Base-by-base conservation (phyloP, 2,888 invertebrate species). In the Leptopilina myrica region DNA sequence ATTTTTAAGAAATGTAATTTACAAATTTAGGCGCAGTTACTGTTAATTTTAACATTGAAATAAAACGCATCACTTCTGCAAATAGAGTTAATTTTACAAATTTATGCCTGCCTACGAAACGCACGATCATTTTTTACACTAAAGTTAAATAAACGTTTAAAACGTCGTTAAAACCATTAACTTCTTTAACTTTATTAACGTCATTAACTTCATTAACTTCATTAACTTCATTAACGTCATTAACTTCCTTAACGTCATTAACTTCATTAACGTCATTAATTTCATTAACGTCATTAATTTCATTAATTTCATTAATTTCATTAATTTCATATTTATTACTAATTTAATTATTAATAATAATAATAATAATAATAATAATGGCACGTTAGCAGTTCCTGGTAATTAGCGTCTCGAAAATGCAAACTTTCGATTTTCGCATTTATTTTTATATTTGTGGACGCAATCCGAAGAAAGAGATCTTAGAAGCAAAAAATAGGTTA, bases 341-440 rank as follows among this genome's bases (percentile, higher is more conserved):
- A 76, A 20, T 76, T 40, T 14, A 78, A 69, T 82, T 80, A 81
- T 82, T 77, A 77, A 46, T 79, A 80, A 78, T 78, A 67, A 78
- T 78, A 67, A 80, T 77, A 77, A 46, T 79, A 80, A 78, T 78
- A 67, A 78, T 78, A 67, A 80, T 82, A 83, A 83, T 81, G 80
- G 83, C 82, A 82, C 79, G 77, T 79, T 40, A 78, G 76, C 76
- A 77, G 77, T 65, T 69, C 78, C 64, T 56, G 56, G 79, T 77
- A 81, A 78, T 33, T 20, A 33, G 43, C 46, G 33, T 33, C 56
- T 62, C 20, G 11, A 73, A 64, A 65, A 14, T 66, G 64, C 43
- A 64, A 64, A 59, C 43, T 40, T 76, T 14, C 43, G 1, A 20
- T 20, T 20, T 20, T 64, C 64, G 15, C 33, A 33, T 3, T 20